These are phyloP conservation scores for Megaceryle alcyon DNA, from an alignment of 2,797 vertebrate species.

Conservation along the genomic window DNA sequence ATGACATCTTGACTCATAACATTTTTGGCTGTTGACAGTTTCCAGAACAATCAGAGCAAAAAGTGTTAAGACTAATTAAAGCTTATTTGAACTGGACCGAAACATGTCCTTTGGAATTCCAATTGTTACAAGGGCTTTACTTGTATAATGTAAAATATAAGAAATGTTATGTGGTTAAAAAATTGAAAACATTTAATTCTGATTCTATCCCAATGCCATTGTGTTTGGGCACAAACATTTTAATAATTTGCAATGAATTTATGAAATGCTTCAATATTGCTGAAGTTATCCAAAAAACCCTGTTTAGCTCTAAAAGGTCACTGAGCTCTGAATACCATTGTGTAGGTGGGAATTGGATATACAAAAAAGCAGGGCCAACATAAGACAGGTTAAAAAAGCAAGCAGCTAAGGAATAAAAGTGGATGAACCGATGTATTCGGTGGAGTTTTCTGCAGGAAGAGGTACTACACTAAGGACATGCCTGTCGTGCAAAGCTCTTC, in stretches of 20 bases:
- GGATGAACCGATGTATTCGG: not conserved
- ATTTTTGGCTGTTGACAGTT: not conserved
- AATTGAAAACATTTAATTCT: not conserved
- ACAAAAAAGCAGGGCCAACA: not conserved
- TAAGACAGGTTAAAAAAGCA: not conserved
- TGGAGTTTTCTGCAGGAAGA: not conserved
- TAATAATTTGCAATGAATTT: not conserved
- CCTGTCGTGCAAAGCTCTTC: not conserved
- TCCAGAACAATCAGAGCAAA: not conserved
- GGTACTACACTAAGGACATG: not conserved
- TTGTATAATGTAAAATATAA: not conserved
- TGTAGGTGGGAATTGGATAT: not conserved
- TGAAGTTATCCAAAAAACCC: not conserved
- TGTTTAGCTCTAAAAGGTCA: constrained; percentile 11
- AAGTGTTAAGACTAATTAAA: not conserved
- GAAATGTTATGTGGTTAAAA: not conserved
- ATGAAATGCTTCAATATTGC: not conserved
- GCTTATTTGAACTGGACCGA: not conserved
- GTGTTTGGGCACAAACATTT: not conserved
- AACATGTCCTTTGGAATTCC: not conserved
- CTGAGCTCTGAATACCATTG: not conserved
- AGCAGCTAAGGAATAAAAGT: not conserved
- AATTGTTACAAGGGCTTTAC: not conserved
- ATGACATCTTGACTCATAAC: not conserved
- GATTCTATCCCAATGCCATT: rapidly evolving